Base-by-base conservation (phyloP, 2,113 vertebrate genomes). In the Plestiodon gilberti region DNA sequence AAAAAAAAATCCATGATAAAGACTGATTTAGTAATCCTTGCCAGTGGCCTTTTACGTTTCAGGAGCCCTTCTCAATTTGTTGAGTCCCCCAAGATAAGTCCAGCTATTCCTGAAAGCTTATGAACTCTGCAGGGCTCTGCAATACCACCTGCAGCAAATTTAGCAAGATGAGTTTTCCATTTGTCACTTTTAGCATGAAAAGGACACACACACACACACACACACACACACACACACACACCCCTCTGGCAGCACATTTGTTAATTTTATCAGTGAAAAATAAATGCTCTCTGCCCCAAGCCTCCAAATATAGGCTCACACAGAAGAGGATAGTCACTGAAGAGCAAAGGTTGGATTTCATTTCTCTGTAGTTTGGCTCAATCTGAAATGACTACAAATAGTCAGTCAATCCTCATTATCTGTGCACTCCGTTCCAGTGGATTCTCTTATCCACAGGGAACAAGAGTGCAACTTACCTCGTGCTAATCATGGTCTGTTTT, bases 31-130 rank as follows among this genome's bases (percentile, higher is more conserved):
- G 4, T 78, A 67, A 59, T 76, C 86, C 6, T 78, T 88, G 79
- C 73, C 81, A 84, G 57, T 13, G 55, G 7, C 65, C 25, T 84
- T 86, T 81, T 75, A 71, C n/a, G 8, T 3, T 92, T 93, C 64
- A 77, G 28, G 1, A 90, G 17, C 74, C 59, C 35, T 35, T 78
- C 55, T 87, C n/a, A 86, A 93, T 90, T 81, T 87, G 0, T 1
- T 84, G 13, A 61, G 64, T 86, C 52, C 33, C n/a, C 20, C 87
- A 90, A 94, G 73, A 11, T 18, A 87, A 81, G 25, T 2, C 25
- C 79, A 89, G 67, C 83, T 65, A 9, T 90, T 87, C 25, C 81
- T 64, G 81, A 93, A 90, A 93, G n/a, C 48, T 87, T 67, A 61
- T 22, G 64, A 89, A 86, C 3, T 84, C 76, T 81, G 62, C 2